Evolutionary conservation across 2,113 vertebrate species (phyloP).

Genomic region (Etheostoma cragini): DNA sequence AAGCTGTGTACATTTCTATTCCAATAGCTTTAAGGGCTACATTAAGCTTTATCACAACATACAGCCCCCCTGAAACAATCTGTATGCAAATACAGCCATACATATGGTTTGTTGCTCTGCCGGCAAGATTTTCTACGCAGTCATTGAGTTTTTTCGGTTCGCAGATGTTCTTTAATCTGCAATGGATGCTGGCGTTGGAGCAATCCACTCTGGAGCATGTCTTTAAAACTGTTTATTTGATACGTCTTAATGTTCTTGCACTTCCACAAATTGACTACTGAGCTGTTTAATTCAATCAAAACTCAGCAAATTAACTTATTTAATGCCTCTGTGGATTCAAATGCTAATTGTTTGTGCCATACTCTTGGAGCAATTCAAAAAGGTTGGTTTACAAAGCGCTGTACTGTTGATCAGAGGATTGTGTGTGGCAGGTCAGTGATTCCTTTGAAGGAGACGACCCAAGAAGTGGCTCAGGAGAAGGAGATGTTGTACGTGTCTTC

Average conservation of each 20-base stretch:
- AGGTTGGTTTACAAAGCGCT: constrained; percentile 37
- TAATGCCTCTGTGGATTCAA: constrained; percentile 68
- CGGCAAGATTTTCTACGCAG: constrained; percentile 75
- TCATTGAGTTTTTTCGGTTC: constrained; percentile 78
- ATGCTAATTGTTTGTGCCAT: constrained; percentile 76
- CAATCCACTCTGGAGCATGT: constrained; percentile 78
- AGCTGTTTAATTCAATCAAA: constrained; percentile 82
- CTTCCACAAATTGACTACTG: constrained; percentile 80
- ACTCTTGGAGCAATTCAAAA: constrained; percentile 46
- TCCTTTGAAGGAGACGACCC: constrained; percentile 47
- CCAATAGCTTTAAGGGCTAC: constrained; percentile 77
- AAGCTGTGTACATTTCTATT: constrained; percentile 74
- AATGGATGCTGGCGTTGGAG: constrained; percentile 79
- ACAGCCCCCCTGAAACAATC: constrained; percentile 79
- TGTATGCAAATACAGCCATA: constrained; percentile 81
- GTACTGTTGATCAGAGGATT: constrained; percentile 32
- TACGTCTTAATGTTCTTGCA: constrained; percentile 80
- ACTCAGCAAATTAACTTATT: constrained; percentile 77
- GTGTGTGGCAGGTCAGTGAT: constrained; percentile 52
- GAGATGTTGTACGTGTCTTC: background rate
- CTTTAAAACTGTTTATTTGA: constrained; percentile 80
- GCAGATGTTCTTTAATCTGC: constrained; percentile 83
- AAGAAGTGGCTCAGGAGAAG: constrained; percentile 11
- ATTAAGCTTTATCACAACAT: constrained; percentile 80
- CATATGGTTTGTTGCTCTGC: constrained; percentile 78